These are phyloP conservation scores for Acholoe squamosa DNA, from an alignment of 2,888 invertebrate genomes.

Conservation along the genomic window DNA sequence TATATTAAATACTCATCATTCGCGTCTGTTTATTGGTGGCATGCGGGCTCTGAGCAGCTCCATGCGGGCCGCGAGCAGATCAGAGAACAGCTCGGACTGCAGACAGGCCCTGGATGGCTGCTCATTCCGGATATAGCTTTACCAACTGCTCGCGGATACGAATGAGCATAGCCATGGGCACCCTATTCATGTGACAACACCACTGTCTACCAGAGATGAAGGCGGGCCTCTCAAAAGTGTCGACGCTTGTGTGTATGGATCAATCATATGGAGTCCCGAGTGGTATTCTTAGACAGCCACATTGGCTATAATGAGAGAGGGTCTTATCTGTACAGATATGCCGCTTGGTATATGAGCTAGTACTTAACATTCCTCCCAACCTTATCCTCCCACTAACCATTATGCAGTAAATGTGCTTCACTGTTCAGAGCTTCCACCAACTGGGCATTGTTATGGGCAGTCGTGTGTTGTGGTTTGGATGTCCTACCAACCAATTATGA, in stretches of 20 bases:
- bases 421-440: neutral
- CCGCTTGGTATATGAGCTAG: too few relatives aligned
- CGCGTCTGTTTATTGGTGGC: neutral
- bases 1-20: constrained; percentile 24
- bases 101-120: neutral
- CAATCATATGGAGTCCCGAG: too few relatives aligned
- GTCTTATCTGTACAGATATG: too few relatives aligned
- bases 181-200: neutral
- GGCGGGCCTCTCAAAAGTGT: neutral
- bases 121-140: neutral
- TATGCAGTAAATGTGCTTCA: neutral
- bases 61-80: neutral
- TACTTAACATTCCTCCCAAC: neutral
- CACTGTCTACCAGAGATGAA: neutral
- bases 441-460: neutral
- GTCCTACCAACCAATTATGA: constrained; percentile 53
- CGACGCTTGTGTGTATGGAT: too few relatives aligned
- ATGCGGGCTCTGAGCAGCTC: constrained; percentile 1
- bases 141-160: neutral
- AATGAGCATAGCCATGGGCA: neutral
- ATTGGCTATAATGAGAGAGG: too few relatives aligned
- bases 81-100: neutral
- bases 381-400: neutral
- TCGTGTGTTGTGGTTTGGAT: constrained; percentile 16
- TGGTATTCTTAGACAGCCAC: too few relatives aligned